Percentiles rank a stretch among this genome's conserved stretches.
These are phyloP conservation scores for Hetaerina titia DNA, from an alignment of 2,888 invertebrate species.

Conservation along the genomic window DNA sequence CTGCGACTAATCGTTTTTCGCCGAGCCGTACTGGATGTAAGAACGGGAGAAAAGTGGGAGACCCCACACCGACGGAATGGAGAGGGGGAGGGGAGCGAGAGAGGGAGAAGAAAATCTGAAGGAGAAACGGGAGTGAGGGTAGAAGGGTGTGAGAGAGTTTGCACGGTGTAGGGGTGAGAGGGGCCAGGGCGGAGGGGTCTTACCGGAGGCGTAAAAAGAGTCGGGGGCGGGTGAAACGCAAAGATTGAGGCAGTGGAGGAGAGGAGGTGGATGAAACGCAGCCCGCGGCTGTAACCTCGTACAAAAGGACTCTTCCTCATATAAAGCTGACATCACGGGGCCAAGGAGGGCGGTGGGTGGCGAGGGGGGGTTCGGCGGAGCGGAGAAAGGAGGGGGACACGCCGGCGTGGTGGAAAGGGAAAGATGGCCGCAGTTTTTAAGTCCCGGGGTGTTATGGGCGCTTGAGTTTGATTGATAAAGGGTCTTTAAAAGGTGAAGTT, in stretches of 20 bases:
- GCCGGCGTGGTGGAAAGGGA: background rate
- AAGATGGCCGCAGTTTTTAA: background rate
- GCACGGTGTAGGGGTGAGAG: background rate
- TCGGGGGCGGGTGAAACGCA: constrained; percentile 49
- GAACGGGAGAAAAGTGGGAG: background rate
- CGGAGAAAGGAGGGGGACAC: background rate
- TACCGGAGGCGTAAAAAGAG: constrained; percentile 41
- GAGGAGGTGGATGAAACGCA: constrained; percentile 46
- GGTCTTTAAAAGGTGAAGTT: constrained; percentile 47
- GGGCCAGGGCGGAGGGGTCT: background rate
- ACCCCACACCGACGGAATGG: background rate
- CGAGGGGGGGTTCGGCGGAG: background rate
- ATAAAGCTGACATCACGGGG: constrained; percentile 63
- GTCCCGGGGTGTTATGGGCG: background rate
- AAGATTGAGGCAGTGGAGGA: constrained; percentile 25
- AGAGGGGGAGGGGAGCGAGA: background rate
- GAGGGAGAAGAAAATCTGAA: background rate
- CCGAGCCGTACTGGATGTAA: background rate
- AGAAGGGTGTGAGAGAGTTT: background rate
- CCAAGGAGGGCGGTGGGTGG: background rate
- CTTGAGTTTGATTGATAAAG: constrained; percentile 49
- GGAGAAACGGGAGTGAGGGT: background rate
- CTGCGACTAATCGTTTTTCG: background rate
- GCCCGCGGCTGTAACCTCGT: constrained; percentile 49
- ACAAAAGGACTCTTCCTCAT: constrained; percentile 61